Evolutionary conservation across 2,888 invertebrate genomes (phyloP).

Genomic region (Volucella inanis): DNA sequence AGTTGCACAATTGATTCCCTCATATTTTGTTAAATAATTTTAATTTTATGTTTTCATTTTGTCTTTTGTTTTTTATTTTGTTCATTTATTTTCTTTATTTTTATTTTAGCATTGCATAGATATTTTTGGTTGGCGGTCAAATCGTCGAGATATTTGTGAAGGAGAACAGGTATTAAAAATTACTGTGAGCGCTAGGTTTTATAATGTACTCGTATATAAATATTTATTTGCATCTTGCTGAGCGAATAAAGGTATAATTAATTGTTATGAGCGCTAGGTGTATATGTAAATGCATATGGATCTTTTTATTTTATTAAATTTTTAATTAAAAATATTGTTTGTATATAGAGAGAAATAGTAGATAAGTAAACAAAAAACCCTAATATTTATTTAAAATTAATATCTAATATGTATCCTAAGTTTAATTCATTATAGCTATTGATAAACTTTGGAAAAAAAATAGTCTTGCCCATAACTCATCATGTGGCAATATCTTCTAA

Average conservation of each 20-base stretch:
- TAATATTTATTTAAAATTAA: no score
- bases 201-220: conserved; percentile 17
- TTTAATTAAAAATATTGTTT: no score
- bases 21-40: conserved; percentile 37
- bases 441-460: no score
- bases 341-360: no score
- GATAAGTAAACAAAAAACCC: no score
- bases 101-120: conserved; percentile 68
- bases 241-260: conserved; percentile 53
- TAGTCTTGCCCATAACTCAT: no score
- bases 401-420: no score
- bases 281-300: no score
- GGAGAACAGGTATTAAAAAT: conserved; percentile 73
- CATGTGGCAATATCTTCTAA: no score
- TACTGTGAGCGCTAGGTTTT: conserved; percentile 69
- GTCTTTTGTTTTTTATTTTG: no score
- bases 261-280: conserved; percentile 68
- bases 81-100: not conserved
- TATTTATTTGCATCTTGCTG: conserved; percentile 58
- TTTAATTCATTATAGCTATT: no score
- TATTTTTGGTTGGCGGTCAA: conserved; percentile 59
- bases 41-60: conserved; percentile 61
- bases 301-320: no score
- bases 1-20: not conserved
- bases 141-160: conserved; percentile 64